Conservation (phyloP, 1,140 invertebrate species). For the Phocides pigmalion region DNA sequence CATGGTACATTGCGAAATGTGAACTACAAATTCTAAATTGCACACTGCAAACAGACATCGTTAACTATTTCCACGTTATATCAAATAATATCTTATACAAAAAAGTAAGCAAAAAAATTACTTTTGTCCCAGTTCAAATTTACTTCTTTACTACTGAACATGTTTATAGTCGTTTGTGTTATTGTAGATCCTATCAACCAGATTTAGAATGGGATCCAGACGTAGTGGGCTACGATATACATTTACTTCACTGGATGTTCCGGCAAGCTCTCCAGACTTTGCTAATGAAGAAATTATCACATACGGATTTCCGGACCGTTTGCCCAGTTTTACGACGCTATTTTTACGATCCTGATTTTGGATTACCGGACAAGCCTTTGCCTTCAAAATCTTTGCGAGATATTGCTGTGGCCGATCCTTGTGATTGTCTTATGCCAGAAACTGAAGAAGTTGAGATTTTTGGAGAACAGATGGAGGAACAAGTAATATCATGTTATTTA, state of each 20-base stretch:
- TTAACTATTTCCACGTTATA: too few relatives aligned
- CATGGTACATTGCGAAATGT: too few relatives aligned
- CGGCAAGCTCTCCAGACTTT: constrained; percentile 62
- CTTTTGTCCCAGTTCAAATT: too few relatives aligned
- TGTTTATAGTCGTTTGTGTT: constrained; percentile 3
- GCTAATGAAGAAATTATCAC: constrained; percentile 46
- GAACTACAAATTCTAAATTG: too few relatives aligned
- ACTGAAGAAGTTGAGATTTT: constrained; percentile 53
- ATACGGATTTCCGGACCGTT: constrained; percentile 44
- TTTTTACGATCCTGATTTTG: constrained; percentile 70
- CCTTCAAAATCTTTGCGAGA: constrained; percentile 45
- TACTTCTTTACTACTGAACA: not conserved
- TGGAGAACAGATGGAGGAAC: constrained; percentile 45
- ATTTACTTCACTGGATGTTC: constrained; percentile 73
- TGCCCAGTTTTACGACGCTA: constrained; percentile 54
- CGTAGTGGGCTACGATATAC: constrained; percentile 57
- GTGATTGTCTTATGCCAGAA: constrained; percentile 64
- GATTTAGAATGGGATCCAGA: constrained; percentile 64
- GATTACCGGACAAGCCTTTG: constrained; percentile 51
- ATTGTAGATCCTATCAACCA: constrained; percentile 63
- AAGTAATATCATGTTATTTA: constrained; percentile 11
- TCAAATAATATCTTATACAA: too few relatives aligned
- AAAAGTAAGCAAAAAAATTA: too few relatives aligned
- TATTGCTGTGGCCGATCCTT: constrained; percentile 54
- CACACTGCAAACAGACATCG: too few relatives aligned